These are phyloP conservation scores for Lycodopsis pacificus DNA, from an alignment of 2,797 vertebrate species.

Conservation along the genomic window DNA sequence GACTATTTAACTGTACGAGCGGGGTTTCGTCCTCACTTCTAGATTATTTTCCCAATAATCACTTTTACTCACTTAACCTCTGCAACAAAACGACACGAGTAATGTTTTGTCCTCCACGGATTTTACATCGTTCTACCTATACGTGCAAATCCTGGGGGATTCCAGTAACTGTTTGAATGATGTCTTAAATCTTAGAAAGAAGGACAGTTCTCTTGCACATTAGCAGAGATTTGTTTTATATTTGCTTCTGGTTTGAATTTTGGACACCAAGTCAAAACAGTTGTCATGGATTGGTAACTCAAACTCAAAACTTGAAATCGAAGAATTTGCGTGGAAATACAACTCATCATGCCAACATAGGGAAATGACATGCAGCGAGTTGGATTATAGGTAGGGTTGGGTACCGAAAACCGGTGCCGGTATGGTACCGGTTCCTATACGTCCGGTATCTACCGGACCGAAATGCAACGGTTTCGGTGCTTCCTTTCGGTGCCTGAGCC, in stretches of 20 bases:
- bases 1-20: slow-evolving; percentile 9
- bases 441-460: too few relatives aligned
- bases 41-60: neutral
- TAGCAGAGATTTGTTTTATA: neutral
- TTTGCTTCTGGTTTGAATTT: neutral
- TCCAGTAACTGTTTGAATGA: neutral
- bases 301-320: neutral
- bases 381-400: neutral
- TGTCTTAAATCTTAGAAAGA: neutral
- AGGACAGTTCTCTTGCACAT: neutral
- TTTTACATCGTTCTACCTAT: neutral
- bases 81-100: neutral
- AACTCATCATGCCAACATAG: neutral
- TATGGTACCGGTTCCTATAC: too few relatives aligned
- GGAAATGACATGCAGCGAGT: neutral
- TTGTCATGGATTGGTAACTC: neutral
- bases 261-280: neutral
- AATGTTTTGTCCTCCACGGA: neutral
- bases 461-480: too few relatives aligned
- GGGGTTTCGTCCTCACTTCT: slow-evolving; percentile 1
- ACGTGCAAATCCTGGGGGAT: neutral
- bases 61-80: neutral
- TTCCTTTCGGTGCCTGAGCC: too few relatives aligned
- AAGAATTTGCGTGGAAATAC: too few relatives aligned
- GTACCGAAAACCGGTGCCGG: too few relatives aligned